phyloP scores from a whole-genome alignment of 2,888 invertebrate genomes.

The Aspidapion aeneum region DNA sequence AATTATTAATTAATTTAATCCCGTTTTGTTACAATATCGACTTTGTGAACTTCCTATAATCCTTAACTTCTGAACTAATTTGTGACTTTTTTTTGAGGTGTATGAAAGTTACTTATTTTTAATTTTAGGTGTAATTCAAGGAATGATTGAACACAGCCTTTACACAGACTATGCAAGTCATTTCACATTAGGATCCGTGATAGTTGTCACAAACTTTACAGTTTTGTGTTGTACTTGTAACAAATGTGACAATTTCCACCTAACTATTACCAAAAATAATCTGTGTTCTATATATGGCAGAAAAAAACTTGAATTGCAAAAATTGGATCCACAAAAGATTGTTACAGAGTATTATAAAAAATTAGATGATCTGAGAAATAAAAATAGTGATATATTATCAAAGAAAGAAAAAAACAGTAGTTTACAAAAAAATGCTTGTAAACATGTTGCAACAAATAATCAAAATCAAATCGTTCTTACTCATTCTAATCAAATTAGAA shows the following conservation, averaged over 20 bases:
- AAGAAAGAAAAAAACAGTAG: too few relatives aligned
- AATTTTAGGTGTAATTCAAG: conserved; percentile 39
- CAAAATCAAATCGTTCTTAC: too few relatives aligned
- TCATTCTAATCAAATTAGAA: too few relatives aligned
- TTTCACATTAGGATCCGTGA: conserved; percentile 36
- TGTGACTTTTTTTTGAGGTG: too few relatives aligned
- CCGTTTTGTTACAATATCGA: too few relatives aligned
- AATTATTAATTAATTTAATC: too few relatives aligned
- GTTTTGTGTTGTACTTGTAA: conserved; percentile 32
- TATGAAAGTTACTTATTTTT: too few relatives aligned
- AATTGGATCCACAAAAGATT: conserved; percentile 13
- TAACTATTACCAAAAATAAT: conserved; percentile 40
- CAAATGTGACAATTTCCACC: conserved; percentile 33
- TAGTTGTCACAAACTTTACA: conserved; percentile 38
- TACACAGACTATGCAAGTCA: conserved; percentile 35
- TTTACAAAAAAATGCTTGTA: too few relatives aligned
- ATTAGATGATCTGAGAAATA: conserved; percentile 7
- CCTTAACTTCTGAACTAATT: too few relatives aligned
- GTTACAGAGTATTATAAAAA: conserved; percentile 10
- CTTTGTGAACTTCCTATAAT: too few relatives aligned
- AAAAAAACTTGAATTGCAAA: conserved; percentile 14
- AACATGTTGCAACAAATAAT: too few relatives aligned
- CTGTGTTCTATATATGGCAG: conserved; percentile 37
- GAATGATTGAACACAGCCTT: conserved; percentile 36
- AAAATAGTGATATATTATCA: too few relatives aligned